Base-by-base conservation (phyloP, 2,113 vertebrate species). In the Peromyscus maniculatus region DNA sequence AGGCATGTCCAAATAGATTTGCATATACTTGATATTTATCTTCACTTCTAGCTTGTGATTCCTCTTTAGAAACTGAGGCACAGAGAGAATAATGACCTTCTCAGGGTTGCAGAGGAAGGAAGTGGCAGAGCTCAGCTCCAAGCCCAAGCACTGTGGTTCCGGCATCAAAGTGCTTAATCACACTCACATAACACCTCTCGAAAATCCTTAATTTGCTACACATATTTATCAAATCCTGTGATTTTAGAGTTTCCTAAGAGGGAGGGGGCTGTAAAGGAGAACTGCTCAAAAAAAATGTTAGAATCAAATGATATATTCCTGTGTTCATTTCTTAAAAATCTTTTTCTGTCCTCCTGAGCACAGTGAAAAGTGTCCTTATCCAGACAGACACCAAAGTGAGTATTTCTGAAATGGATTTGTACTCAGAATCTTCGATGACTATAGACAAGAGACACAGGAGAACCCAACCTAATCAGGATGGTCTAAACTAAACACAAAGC, bases 401-500 rank as follows among this genome's bases (percentile, higher is more conserved):
- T 91, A 33, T 86, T 97, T 75, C 69, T 66, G 39, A 92, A 97
- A 94, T 79, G 74, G 26, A 94, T 89, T 95, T 93, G 43, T 96
- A 96, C 87, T 95, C 28, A 67, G 64, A 96, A 72, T 95, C 89
- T 95, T 87, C 93, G 82, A 91, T 91, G 71, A 87, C 84, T 91
- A 49, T 75, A 91, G 43, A 87, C 66, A 95, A 97, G n/a, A 7
- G 67, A 43, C 52, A 88, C 86, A 71, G 21, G 72, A 88, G 57
- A 95, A 87, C 5, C 52, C 96, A 93, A 94, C 86, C 90, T 91
- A 97, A 96, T 93, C 86, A 96, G 96, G 89, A 82, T 92, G 36
- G 91, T 91, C 52, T 90, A 78, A 93, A 49, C 75, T 90, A 80
- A 96, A 88, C 31, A 84, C 87, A 94, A 96, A 97, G 33, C 92